A percentile compares a stretch with the other conserved stretches of the same genome.
Evolutionary conservation across 37 sponge, comb jelly and placozoan genomes (phyloP).

Genomic region (Axinella damicornis): DNA sequence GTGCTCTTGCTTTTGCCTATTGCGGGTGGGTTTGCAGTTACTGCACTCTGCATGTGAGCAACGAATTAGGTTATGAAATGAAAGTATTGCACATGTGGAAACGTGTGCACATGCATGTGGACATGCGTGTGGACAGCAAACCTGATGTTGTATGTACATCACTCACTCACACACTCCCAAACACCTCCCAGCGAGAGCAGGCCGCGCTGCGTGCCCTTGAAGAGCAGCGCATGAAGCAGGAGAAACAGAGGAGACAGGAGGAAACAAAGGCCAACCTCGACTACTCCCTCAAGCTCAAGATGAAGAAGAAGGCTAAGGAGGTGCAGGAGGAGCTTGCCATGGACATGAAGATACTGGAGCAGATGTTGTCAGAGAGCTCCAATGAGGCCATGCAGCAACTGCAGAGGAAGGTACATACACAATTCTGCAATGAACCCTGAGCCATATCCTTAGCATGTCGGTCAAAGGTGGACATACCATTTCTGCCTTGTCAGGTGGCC

Average conservation of each 20-base stretch:
- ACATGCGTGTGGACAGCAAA: background rate
- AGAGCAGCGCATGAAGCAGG: constrained; percentile 74
- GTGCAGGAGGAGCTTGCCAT: constrained; percentile 94
- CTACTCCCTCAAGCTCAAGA: constrained; percentile 90
- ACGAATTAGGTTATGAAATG: no score
- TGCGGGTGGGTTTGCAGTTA: no score
- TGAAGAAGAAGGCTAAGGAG: constrained; percentile 89
- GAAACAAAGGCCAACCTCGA: constrained; percentile 78
- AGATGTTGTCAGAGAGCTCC: constrained; percentile 76
- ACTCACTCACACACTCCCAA: background rate
- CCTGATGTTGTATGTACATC: background rate
- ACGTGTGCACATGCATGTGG: background rate
- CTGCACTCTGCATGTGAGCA: no score
- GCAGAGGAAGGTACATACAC: constrained; percentile 83
- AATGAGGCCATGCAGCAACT: constrained; percentile 83
- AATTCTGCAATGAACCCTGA: no score
- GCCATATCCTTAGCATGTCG: no score
- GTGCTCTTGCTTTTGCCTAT: no score
- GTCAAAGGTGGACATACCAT: no score
- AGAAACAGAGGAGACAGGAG: constrained; percentile 82
- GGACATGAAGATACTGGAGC: constrained; percentile 97
- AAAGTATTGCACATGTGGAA: no score
- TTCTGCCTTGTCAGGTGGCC: no score
- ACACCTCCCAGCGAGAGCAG: constrained; percentile 71
- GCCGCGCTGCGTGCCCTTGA: constrained; percentile 79